phyloP scores from a whole-genome alignment of 2,888 invertebrate species.

The Stenoptilia bipunctidactyla region DNA sequence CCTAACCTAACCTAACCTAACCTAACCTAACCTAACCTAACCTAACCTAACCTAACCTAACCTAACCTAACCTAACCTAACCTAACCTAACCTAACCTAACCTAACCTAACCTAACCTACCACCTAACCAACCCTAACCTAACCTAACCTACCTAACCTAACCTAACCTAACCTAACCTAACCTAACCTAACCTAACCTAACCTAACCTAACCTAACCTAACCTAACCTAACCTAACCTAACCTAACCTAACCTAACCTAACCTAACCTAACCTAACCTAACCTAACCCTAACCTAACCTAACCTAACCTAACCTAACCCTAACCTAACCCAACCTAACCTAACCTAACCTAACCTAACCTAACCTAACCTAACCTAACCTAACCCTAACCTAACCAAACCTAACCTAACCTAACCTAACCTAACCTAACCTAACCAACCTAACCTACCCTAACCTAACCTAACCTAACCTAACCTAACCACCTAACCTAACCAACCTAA shows the following conservation, averaged over 20 bases:
- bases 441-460: conserved; percentile 1
- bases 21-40: conserved; percentile 1
- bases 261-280: conserved; percentile 1
- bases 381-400: conserved; percentile 1
- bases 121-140: neutral
- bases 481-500: conserved; percentile 1
- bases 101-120: too few species aligned
- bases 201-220: conserved; percentile 1
- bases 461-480: conserved; percentile 1
- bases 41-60: conserved; percentile 1
- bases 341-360: conserved; percentile 1
- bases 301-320: conserved; percentile 1
- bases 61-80: conserved; percentile 1
- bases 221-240: conserved; percentile 1
- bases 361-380: conserved; percentile 1
- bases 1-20: conserved; percentile 1
- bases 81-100: conserved; percentile 3
- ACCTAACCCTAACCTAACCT: neutral
- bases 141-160: conserved; percentile 1
- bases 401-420: conserved; percentile 1
- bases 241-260: conserved; percentile 1
- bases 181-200: conserved; percentile 1
- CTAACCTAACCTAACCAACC: neutral
- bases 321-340: conserved; percentile 1
- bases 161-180: conserved; percentile 1